Conservation (phyloP, 2,113 vertebrate genomes). For the Condylura cristata region DNA sequence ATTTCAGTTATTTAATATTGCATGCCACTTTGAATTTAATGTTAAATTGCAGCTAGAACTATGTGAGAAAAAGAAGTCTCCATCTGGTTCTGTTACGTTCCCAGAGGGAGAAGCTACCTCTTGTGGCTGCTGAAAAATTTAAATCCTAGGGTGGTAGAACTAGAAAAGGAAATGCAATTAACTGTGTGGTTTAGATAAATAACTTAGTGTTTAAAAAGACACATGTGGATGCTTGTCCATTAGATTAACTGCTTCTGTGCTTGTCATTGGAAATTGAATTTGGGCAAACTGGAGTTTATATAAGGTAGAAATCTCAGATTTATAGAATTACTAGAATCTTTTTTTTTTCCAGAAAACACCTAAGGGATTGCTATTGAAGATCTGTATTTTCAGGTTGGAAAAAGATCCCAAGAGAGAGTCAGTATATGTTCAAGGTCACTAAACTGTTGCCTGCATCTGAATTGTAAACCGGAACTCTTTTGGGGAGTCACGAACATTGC, state of each 20-base stretch:
- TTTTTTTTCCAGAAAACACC: not conserved
- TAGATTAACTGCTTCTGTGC: not conserved
- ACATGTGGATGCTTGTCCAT: not conserved
- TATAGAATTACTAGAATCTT: not conserved
- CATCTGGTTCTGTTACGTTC: not conserved
- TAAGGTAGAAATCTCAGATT: not conserved
- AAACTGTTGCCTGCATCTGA: not conserved
- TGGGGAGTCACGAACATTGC: not conserved
- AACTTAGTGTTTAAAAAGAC: not conserved
- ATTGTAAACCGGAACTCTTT: not conserved
- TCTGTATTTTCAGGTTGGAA: not conserved
- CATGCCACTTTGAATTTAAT: not conserved
- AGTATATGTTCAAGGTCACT: not conserved
- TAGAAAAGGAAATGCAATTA: not conserved
- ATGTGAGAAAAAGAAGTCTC: not conserved
- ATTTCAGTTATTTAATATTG: not conserved
- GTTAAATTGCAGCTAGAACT: conserved; percentile 1
- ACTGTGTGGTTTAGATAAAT: not conserved
- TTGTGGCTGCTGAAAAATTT: conserved; percentile 30
- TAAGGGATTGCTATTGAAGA: not conserved
- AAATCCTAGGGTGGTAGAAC: not conserved
- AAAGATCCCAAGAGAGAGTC: not conserved
- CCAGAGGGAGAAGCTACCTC: not conserved
- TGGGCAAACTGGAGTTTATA: not conserved
- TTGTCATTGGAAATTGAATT: not conserved